A percentile compares a stretch with the other conserved stretches of the same genome.
These are phyloP conservation scores for Ormyrus rosae DNA, from an alignment of 2,888 invertebrate genomes.

Conservation along the genomic window DNA sequence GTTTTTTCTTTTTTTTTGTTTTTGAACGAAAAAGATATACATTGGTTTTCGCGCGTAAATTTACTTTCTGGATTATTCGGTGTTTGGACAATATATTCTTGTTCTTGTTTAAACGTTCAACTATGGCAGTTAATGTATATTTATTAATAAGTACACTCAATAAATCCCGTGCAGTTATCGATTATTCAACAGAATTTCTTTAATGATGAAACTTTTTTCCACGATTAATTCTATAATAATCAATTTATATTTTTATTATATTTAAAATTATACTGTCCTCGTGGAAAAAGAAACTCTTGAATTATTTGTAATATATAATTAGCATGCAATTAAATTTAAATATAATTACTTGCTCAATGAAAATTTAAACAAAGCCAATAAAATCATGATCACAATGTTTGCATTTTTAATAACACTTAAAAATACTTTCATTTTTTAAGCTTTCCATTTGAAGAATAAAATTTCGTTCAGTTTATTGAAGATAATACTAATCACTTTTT, in stretches of 20 bases:
- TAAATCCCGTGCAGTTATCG: conserved; percentile 14
- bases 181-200: conserved; percentile 9
- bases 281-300: conserved; percentile 53
- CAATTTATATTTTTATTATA: conserved; percentile 16
- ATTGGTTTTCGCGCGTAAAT: neutral
- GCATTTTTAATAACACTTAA: too few relatives aligned
- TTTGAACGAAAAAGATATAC: too few relatives aligned
- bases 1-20: neutral
- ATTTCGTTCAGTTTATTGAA: too few relatives aligned
- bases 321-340: too few relatives aligned
- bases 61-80: conserved; percentile 1
- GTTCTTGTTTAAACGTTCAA: conserved; percentile 49
- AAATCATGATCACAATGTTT: too few relatives aligned
- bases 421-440: too few relatives aligned
- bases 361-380: too few relatives aligned
- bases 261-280: conserved; percentile 29
- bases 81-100: conserved; percentile 20
- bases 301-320: neutral
- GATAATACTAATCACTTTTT: too few relatives aligned
- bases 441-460: too few relatives aligned
- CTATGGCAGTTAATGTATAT: conserved; percentile 62
- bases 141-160: conserved; percentile 7
- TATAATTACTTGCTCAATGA: too few relatives aligned
- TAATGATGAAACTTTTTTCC: conserved; percentile 4
- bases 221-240: neutral